These are phyloP conservation scores for Crenichthys baileyi DNA, from an alignment of 2,797 vertebrate genomes.

Conservation along the genomic window DNA sequence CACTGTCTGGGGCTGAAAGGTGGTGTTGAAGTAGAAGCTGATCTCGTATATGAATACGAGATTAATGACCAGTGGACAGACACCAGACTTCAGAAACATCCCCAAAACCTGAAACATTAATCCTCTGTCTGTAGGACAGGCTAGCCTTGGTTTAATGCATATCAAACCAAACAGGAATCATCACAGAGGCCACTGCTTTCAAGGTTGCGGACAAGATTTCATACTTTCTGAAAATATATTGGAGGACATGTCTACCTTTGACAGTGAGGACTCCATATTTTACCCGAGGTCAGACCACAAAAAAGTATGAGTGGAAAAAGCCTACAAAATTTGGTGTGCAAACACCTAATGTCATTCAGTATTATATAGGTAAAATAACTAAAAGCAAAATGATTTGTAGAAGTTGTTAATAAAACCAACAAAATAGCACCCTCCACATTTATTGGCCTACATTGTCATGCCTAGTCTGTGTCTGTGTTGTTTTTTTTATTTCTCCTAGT, in stretches of 20 bases:
- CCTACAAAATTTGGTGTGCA: neutral
- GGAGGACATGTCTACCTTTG: slow-evolving; percentile 45
- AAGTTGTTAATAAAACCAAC: neutral
- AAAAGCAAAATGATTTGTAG: neutral
- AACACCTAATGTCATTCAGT: neutral
- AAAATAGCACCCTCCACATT: too few species aligned
- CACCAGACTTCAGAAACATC: slow-evolving; percentile 51
- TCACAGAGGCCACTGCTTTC: slow-evolving; percentile 44
- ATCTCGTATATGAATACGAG: slow-evolving; percentile 59
- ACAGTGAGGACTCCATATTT: slow-evolving; percentile 31
- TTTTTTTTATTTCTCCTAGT: too few species aligned
- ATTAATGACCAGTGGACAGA: slow-evolving; percentile 61
- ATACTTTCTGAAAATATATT: slow-evolving; percentile 40
- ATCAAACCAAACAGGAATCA: slow-evolving; percentile 55
- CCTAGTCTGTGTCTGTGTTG: too few species aligned
- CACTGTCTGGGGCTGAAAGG: slow-evolving; percentile 64
- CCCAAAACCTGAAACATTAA: slow-evolving; percentile 64
- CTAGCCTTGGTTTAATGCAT: slow-evolving; percentile 64
- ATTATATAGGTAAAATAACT: neutral
- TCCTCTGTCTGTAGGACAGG: slow-evolving; percentile 57
- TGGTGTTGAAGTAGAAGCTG: slow-evolving; percentile 55
- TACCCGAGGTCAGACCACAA: neutral
- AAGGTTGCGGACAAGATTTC: slow-evolving; percentile 62
- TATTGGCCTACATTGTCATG: too few species aligned
- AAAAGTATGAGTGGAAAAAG: neutral